phyloP scores from a whole-genome alignment of 2,888 invertebrate genomes.

The Andrena bicolor region DNA sequence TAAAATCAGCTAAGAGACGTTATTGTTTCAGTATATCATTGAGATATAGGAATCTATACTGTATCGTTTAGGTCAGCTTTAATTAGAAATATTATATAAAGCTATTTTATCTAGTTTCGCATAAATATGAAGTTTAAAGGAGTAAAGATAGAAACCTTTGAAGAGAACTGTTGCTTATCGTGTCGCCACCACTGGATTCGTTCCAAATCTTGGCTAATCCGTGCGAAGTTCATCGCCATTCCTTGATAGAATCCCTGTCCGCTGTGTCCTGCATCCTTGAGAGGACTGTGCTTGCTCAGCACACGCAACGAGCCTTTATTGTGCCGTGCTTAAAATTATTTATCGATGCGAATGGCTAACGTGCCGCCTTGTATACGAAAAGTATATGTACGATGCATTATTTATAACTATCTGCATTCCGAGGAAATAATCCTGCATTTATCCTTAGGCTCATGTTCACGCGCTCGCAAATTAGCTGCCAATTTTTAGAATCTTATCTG shows the following conservation, averaged over 20 bases:
- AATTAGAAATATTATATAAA: no score
- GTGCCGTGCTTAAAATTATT: slow-evolving; percentile 70
- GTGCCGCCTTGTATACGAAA: slow-evolving; percentile 66
- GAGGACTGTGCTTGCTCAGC: slow-evolving; percentile 57
- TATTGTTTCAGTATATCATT: no score
- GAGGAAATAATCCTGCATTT: slow-evolving; percentile 25
- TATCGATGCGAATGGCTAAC: slow-evolving; percentile 58
- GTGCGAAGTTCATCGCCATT: slow-evolving; percentile 62
- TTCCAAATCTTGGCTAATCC: slow-evolving; percentile 65
- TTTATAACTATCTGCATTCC: slow-evolving; percentile 65
- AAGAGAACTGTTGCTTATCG: not conserved
- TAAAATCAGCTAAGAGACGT: no score
- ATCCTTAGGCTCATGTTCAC: slow-evolving; percentile 10
- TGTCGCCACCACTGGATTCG: slow-evolving; percentile 38
- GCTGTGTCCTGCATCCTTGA: slow-evolving; percentile 72
- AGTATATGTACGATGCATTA: slow-evolving; percentile 68
- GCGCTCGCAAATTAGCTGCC: slow-evolving; percentile 2
- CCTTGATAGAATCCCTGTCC: slow-evolving; percentile 13
- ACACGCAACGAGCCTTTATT: slow-evolving; percentile 57
- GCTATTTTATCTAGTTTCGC: not conserved
- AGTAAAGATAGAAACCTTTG: not conserved
- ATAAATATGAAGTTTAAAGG: not conserved
- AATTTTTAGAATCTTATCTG: not conserved
- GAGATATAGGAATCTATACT: no score
- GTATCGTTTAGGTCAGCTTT: no score